Evolutionary conservation across 1,140 invertebrate genomes (phyloP), one percentile per base, ranked within the genome.

Genomic region (Macrocentrus cingulum): DNA sequence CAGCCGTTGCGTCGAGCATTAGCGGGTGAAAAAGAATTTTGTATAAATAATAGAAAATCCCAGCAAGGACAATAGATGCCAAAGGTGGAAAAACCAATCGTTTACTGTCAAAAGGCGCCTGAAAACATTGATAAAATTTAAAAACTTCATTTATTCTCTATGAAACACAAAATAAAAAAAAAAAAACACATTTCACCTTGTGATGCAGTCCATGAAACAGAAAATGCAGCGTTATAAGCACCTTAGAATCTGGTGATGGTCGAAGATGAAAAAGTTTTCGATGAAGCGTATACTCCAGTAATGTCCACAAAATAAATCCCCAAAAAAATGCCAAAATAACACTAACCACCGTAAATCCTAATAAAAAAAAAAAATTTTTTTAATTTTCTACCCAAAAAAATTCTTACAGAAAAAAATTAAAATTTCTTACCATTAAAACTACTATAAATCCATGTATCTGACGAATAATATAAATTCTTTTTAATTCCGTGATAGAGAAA

Each of bases 121-220:
- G 49, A 60, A 56, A 58, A 48, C 18, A 51, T 49, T 23, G 39
- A 45, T 46, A 39, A 36, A 58, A 34, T n/a, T n/a, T n/a, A 54
- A n/a, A n/a, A n/a, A n/a, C n/a, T 49, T 1, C 23, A 39, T 51
- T 11, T 25, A 25, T 18, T 13, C 1, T 37, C 16, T 54, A 29
- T 20, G n/a, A n/a, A n/a, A n/a, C n/a, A n/a, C n/a, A n/a, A 29
- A 20, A 16, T 1, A 36, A 32, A 9, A 19, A 46, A 25, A 37
- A 25, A 44, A 11, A 2, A 7, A n/a, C n/a, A n/a, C n/a, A 23
- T 55, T 7, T 20, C 77, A 87, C 87, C 79, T 91, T 90, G 67
- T 90, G 88, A 79, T 91, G 88, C 53, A 89, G 74, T 11, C 88
- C 88, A 62, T 91, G 88, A 58, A 90, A 82, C 18, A 87, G 66